Conservation (phyloP, 2,888 invertebrate species). For the Notodonta ziczac region DNA sequence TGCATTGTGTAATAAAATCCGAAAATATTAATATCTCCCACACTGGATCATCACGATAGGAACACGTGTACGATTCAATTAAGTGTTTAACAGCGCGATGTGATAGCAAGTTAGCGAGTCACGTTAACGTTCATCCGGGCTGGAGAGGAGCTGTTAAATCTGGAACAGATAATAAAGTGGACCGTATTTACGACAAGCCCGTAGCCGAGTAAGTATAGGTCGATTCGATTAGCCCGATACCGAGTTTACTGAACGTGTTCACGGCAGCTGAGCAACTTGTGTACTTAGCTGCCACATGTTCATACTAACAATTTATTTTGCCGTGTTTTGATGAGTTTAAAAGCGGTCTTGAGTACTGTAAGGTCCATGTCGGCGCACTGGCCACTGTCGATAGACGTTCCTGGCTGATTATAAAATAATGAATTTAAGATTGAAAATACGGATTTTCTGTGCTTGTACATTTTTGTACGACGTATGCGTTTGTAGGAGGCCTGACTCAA, state of each 20-base stretch:
- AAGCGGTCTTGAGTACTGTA: too few species aligned
- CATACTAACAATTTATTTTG: slow-evolving; percentile 43
- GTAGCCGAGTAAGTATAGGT: slow-evolving; percentile 66
- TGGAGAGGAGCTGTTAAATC: slow-evolving; percentile 53
- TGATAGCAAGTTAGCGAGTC: slow-evolving; percentile 32
- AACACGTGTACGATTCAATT: slow-evolving; percentile 44
- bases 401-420: too few species aligned
- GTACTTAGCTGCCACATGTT: slow-evolving; percentile 53
- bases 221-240: slow-evolving; percentile 71
- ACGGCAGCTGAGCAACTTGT: slow-evolving; percentile 56
- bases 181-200: slow-evolving; percentile 65
- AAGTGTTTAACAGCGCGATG: slow-evolving; percentile 37
- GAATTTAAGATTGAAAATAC: too few species aligned
- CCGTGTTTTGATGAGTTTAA: slow-evolving; percentile 18
- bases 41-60: not conserved
- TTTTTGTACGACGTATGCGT: too few species aligned
- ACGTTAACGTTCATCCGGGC: slow-evolving; percentile 45
- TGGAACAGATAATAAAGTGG: slow-evolving; percentile 67
- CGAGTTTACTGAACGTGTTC: slow-evolving; percentile 66
- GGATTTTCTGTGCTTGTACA: too few species aligned
- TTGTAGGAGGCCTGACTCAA: too few species aligned
- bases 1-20: too few species aligned
- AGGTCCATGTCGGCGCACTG: too few species aligned
- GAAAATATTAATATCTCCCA: not conserved
- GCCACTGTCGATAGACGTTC: too few species aligned